A percentile compares a stretch with the other conserved stretches of the same genome.
Conservation (phyloP, 2,797 vertebrate genomes). For the Platalea minor region DNA sequence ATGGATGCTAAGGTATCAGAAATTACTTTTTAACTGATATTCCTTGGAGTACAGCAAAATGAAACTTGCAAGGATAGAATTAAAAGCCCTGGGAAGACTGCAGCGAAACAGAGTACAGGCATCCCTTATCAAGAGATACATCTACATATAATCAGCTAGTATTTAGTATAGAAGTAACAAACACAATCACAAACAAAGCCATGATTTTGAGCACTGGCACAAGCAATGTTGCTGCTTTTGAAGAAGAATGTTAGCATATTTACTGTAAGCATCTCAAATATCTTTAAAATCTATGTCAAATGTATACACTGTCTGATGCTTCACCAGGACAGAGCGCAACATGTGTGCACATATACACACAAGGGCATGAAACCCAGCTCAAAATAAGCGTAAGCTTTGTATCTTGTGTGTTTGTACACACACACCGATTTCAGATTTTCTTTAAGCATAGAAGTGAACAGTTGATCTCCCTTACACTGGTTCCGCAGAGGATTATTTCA, state of each 20-base stretch:
- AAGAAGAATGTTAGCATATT: neutral
- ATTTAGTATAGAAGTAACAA: neutral
- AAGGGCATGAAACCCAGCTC: neutral
- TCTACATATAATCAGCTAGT: neutral
- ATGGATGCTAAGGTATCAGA: neutral
- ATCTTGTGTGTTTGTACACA: neutral
- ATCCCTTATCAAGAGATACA: neutral
- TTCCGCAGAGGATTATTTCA: neutral
- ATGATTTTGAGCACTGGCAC: neutral
- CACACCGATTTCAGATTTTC: fast-evolving
- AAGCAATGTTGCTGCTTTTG: neutral
- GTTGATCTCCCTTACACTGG: neutral
- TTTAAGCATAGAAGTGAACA: neutral
- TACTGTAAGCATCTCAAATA: neutral
- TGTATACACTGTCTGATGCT: neutral
- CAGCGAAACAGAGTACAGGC: neutral
- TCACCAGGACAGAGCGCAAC: neutral
- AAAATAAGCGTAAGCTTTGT: neutral
- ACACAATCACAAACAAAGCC: neutral
- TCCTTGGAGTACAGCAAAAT: neutral
- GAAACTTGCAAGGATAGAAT: neutral
- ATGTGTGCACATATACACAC: too few relatives aligned
- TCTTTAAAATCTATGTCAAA: neutral
- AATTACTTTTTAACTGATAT: neutral
- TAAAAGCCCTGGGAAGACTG: neutral